These are phyloP conservation scores for Garra rufa DNA, from an alignment of 2,113 vertebrate species.

Conservation along the genomic window DNA sequence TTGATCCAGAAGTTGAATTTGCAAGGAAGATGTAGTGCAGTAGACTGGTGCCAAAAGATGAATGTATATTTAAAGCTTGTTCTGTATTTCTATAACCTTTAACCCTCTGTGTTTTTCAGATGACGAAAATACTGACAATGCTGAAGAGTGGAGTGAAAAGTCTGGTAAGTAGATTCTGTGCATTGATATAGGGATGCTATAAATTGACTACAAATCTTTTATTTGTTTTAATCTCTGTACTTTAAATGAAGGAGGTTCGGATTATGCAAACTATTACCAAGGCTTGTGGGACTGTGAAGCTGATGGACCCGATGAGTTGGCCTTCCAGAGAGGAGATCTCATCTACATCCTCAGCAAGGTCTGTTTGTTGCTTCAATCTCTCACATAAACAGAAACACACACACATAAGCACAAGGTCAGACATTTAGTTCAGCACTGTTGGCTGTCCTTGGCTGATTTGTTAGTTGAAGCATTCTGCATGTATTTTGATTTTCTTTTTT, in stretches of 20 bases:
- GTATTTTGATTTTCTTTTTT: slow-evolving; percentile 11
- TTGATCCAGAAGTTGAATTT: background rate
- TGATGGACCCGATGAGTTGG: slow-evolving; percentile 86
- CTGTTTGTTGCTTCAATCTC: slow-evolving; percentile 54
- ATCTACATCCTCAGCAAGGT: slow-evolving; percentile 95
- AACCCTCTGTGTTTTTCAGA: slow-evolving; percentile 63
- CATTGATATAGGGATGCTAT: background rate
- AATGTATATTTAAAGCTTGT: background rate
- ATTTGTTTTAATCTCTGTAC: background rate
- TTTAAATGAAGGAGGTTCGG: slow-evolving; percentile 52
- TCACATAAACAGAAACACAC: background rate
- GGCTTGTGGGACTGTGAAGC: slow-evolving; percentile 89
- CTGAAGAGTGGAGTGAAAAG: slow-evolving; percentile 64
- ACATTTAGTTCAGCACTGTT: slow-evolving; percentile 12
- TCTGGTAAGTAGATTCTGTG: slow-evolving; percentile 65
- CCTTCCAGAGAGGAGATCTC: slow-evolving; percentile 90
- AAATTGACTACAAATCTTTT: background rate
- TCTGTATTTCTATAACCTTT: slow-evolving; percentile 1
- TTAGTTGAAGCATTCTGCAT: slow-evolving; percentile 12
- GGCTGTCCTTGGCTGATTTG: slow-evolving; percentile 26
- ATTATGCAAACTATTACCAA: slow-evolving; percentile 88
- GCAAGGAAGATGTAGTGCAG: too few species aligned
- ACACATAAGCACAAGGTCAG: slow-evolving; percentile 14
- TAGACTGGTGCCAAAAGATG: background rate
- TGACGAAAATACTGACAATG: slow-evolving; percentile 65